Conservation (phyloP, 2,797 vertebrate genomes). For the Tauraco hartlaubi region DNA sequence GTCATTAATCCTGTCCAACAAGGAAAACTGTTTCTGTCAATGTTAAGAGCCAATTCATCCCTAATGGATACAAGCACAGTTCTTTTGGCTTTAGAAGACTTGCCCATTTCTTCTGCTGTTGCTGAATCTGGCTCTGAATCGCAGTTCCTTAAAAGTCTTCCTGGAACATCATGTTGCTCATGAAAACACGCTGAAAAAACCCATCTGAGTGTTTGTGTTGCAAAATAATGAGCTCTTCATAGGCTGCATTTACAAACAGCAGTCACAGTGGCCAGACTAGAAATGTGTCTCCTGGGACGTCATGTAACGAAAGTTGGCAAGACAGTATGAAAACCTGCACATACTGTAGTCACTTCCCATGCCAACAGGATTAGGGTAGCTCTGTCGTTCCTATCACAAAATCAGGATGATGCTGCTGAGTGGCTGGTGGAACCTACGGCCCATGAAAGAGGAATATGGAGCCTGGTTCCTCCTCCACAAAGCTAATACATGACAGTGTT, state of each 20-base stretch:
- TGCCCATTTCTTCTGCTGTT: constrained; percentile 15
- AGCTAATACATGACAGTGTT: neutral
- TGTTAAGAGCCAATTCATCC: constrained; percentile 20
- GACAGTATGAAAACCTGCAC: neutral
- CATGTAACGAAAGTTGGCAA: neutral
- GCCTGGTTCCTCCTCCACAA: neutral
- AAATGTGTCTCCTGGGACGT: neutral
- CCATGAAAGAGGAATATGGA: neutral
- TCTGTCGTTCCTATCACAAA: neutral
- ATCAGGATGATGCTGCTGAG: neutral
- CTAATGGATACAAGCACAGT: neutral
- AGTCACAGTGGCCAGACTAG: neutral
- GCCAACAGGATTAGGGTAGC: neutral
- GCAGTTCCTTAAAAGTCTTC: constrained; percentile 57
- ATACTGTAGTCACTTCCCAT: neutral
- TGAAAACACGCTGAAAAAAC: constrained; percentile 8
- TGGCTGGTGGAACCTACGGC: neutral
- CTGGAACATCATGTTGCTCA: constrained; percentile 18
- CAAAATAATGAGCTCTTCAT: constrained; percentile 1
- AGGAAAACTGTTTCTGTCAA: constrained; percentile 38
- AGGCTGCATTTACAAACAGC: neutral
- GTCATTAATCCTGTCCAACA: neutral
- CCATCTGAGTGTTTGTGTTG: neutral
- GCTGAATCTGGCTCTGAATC: constrained; percentile 49
- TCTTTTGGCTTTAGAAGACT: constrained; percentile 25